phyloP scores from a whole-genome alignment of 2,797 vertebrate genomes.

The Pipistrellus pipistrellus region DNA sequence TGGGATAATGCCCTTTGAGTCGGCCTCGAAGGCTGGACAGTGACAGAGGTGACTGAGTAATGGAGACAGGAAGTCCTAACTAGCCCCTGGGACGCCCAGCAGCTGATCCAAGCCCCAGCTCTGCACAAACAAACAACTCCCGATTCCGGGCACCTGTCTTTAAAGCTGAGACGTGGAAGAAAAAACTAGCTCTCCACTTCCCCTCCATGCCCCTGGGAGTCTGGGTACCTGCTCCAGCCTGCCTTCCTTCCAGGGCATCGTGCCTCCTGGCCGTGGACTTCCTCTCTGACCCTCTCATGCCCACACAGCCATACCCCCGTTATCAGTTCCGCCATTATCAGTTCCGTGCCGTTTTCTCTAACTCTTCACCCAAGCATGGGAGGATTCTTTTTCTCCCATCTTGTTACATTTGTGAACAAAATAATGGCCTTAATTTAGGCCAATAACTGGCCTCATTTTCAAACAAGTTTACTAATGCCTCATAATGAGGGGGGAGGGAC shows the following conservation, averaged over 20 bases:
- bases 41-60: background rate
- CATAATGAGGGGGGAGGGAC: background rate
- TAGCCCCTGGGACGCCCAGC: background rate
- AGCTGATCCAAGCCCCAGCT: background rate
- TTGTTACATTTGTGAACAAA: conserved; percentile 11
- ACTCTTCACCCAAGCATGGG: background rate
- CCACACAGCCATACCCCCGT: accelerated
- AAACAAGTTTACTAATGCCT: background rate
- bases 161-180: background rate
- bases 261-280: background rate
- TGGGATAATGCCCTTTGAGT: background rate
- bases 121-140: background rate
- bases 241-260: background rate
- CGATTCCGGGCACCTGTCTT: background rate
- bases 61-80: background rate
- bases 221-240: too few relatives aligned
- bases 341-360: background rate
- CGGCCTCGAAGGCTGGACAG: background rate
- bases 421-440: background rate
- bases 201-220: background rate
- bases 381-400: background rate
- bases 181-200: background rate
- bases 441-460: background rate
- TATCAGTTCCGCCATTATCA: background rate
- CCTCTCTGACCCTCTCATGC: background rate